Percentiles rank a stretch among this genome's conserved stretches.
These are phyloP conservation scores for Erebia aethiops DNA, from an alignment of 2,888 invertebrate species.

Conservation along the genomic window DNA sequence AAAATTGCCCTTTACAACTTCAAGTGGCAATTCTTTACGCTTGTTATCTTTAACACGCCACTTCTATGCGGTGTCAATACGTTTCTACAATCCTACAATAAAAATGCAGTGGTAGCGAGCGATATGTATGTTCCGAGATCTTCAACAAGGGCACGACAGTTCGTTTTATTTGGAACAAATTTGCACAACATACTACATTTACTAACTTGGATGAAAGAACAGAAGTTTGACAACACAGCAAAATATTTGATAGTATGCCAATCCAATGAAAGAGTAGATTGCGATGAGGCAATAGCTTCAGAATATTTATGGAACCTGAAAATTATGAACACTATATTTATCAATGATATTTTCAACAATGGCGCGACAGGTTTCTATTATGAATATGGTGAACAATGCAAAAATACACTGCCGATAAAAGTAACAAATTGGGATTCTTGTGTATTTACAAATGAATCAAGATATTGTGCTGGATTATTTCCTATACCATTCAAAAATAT, in stretches of 20 bases:
- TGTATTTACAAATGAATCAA: conserved; percentile 29
- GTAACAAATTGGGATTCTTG: conserved; percentile 45
- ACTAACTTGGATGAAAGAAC: conserved; percentile 52
- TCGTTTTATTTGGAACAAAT: conserved; percentile 57
- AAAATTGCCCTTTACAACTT: conserved; percentile 62
- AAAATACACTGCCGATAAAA: conserved; percentile 51
- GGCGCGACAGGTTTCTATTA: conserved; percentile 56
- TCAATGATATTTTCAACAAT: conserved; percentile 46
- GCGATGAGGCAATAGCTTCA: conserved; percentile 57
- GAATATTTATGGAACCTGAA: conserved; percentile 58
- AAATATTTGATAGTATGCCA: conserved; percentile 64
- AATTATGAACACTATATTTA: conserved; percentile 61
- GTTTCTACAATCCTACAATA: conserved; percentile 56
- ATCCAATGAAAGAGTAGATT: conserved; percentile 49
- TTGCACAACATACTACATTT: conserved; percentile 49
- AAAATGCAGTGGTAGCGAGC: conserved; percentile 53
- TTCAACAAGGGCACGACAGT: conserved; percentile 51
- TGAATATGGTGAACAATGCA: conserved; percentile 55
- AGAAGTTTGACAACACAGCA: conserved; percentile 62
- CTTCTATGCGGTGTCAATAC: conserved; percentile 52
- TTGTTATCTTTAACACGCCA: conserved; percentile 61
- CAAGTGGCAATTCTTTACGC: conserved; percentile 58
- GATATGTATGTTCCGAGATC: conserved; percentile 48
- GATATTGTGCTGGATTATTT: conserved; percentile 49
- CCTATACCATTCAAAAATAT: conserved; percentile 59